Evolutionary conservation across 2,797 vertebrate species (phyloP).

Genomic region (Threskiornis aethiopicus): DNA sequence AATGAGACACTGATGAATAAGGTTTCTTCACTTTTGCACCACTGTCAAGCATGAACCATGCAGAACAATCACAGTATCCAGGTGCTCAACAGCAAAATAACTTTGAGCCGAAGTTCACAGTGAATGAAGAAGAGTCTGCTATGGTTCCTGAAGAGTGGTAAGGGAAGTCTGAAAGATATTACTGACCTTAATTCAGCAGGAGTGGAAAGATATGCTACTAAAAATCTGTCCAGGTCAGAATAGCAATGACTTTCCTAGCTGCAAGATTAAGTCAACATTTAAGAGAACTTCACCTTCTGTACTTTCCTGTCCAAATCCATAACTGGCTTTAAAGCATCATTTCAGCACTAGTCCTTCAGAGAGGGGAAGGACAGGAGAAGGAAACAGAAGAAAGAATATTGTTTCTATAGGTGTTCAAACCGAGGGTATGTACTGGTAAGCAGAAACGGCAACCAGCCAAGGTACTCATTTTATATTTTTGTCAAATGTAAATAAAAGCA

Average conservation of each 20-base stretch:
- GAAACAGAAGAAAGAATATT: neutral
- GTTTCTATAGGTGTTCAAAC: neutral
- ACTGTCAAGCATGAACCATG: neutral
- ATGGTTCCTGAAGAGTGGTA: neutral
- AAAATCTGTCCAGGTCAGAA: neutral
- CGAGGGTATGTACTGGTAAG: neutral
- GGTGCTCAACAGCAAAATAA: neutral
- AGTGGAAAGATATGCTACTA: neutral
- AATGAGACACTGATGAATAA: neutral
- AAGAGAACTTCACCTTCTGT: neutral
- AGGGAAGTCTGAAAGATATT: neutral
- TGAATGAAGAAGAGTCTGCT: neutral
- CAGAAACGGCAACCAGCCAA: neutral
- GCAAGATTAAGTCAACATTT: neutral
- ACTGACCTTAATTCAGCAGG: neutral
- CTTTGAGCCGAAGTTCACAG: neutral
- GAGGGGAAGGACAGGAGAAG: neutral
- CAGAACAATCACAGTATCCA: neutral
- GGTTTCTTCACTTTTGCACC: neutral
- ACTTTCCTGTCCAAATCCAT: neutral
- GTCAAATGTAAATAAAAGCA: neutral
- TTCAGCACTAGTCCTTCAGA: neutral
- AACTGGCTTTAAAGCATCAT: neutral
- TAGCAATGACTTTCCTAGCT: neutral
- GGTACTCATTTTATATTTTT: neutral